phyloP scores from a whole-genome alignment of 2,888 invertebrate species.

The Scaptomyza polygonia region DNA sequence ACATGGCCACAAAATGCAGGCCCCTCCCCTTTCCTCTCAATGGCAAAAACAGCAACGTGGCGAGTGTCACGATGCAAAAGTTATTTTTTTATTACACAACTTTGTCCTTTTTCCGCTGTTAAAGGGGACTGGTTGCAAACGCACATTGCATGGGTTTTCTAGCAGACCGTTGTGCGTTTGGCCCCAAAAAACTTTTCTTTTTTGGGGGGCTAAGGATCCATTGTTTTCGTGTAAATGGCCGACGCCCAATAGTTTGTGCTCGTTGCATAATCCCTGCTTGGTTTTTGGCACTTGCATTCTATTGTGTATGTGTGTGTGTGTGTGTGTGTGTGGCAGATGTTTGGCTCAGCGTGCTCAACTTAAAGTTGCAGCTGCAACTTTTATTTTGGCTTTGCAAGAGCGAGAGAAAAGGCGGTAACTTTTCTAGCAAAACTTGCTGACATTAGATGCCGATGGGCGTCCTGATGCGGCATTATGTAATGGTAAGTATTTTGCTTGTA shows the following conservation, averaged over 20 bases:
- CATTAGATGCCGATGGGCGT: constrained; percentile 50
- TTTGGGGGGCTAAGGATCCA: constrained; percentile 37
- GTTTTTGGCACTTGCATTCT: constrained; percentile 39
- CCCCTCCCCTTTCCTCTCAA: neutral
- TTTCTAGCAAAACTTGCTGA: constrained; percentile 54
- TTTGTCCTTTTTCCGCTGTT: constrained; percentile 51
- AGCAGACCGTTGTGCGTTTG: constrained; percentile 28
- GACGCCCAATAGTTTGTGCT: constrained; percentile 52
- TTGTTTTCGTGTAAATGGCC: constrained; percentile 75
- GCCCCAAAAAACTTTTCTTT: constrained; percentile 36
- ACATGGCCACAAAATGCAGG: constrained; percentile 41
- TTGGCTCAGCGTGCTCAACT: constrained; percentile 45
- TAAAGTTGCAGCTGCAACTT: constrained; percentile 57
- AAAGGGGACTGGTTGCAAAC: constrained; percentile 31
- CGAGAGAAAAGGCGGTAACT: constrained; percentile 31
- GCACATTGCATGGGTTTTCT: constrained; percentile 63
- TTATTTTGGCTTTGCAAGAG: constrained; percentile 14
- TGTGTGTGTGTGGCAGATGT: constrained; percentile 55
- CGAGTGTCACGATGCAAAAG: constrained; percentile 63
- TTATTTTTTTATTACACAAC: constrained; percentile 68
- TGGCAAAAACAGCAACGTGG: constrained; percentile 51
- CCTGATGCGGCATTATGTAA: constrained; percentile 50
- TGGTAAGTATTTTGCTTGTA: constrained; percentile 75
- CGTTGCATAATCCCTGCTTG: constrained; percentile 39
- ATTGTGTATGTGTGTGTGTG: constrained; percentile 36